Evolutionary conservation across 2,797 vertebrate species (phyloP).

Genomic region (Apogon talboti): DNA sequence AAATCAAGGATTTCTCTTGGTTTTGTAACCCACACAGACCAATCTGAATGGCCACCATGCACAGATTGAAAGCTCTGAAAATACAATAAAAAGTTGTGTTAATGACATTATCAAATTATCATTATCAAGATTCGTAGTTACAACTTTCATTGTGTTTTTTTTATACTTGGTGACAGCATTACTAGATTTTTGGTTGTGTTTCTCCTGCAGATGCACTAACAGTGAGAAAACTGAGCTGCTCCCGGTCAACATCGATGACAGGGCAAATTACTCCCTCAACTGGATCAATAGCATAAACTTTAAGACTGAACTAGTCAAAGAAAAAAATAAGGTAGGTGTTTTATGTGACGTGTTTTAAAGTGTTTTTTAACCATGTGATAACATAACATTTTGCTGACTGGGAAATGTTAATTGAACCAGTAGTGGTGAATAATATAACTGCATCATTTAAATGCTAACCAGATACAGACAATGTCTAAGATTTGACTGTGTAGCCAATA

Average conservation of each 20-base stretch:
- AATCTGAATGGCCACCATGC: conserved; percentile 21
- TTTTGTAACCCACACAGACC: conserved; percentile 40
- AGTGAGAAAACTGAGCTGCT: conserved; percentile 35
- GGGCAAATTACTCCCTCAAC: conserved; percentile 70
- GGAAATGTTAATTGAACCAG: conserved; percentile 14
- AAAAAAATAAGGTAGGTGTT: conserved; percentile 86
- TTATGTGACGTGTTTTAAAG: not conserved
- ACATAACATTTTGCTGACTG: not conserved
- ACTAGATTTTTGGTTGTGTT: conserved; percentile 20
- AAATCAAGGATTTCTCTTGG: conserved; percentile 55
- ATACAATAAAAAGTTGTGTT: conserved; percentile 2
- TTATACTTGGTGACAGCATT: not conserved
- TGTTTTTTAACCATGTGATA: not conserved
- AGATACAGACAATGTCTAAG: conserved; percentile 6
- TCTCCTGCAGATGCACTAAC: conserved; percentile 70
- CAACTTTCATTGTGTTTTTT: conserved; percentile 5
- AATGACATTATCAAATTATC: conserved; percentile 3
- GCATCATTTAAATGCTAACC: conserved; percentile 15
- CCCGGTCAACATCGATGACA: conserved; percentile 48
- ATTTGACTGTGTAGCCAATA: not conserved
- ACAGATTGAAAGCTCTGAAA: conserved; percentile 10
- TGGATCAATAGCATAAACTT: conserved; percentile 79
- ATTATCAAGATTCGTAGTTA: not conserved
- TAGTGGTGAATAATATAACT: conserved; percentile 6
- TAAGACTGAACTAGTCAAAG: conserved; percentile 67